Evolutionary conservation across 2,113 vertebrate genomes (phyloP).

Genomic region (Cettia cetti): DNA sequence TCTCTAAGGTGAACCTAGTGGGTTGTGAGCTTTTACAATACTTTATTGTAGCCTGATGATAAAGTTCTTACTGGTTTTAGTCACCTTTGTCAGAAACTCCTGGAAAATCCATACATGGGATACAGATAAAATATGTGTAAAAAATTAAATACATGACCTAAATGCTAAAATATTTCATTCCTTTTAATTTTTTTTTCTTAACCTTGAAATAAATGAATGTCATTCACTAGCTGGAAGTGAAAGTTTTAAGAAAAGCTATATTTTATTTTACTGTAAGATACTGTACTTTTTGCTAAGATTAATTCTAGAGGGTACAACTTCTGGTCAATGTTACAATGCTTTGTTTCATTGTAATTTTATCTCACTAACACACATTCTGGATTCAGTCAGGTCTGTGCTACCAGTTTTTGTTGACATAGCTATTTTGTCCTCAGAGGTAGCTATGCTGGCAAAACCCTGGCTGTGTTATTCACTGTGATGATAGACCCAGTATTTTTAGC

Average conservation of each 20-base stretch:
- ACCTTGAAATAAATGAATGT: background rate
- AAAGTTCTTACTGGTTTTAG: background rate
- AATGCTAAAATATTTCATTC: background rate
- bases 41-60: background rate
- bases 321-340: background rate
- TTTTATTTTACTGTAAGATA: background rate
- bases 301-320: background rate
- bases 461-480: background rate
- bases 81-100: background rate
- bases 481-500: background rate
- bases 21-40: background rate
- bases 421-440: background rate
- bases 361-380: background rate
- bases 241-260: background rate
- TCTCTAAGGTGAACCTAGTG: background rate
- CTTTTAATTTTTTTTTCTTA: background rate
- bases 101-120: background rate
- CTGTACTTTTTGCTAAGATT: too few species aligned
- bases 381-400: background rate
- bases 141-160: background rate
- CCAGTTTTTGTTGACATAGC: background rate
- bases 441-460: background rate
- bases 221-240: background rate
- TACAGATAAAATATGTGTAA: background rate
- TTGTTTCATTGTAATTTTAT: background rate